Evolutionary conservation across 2,113 vertebrate species (phyloP).

Genomic region (Kobus ellipsiprymnus): DNA sequence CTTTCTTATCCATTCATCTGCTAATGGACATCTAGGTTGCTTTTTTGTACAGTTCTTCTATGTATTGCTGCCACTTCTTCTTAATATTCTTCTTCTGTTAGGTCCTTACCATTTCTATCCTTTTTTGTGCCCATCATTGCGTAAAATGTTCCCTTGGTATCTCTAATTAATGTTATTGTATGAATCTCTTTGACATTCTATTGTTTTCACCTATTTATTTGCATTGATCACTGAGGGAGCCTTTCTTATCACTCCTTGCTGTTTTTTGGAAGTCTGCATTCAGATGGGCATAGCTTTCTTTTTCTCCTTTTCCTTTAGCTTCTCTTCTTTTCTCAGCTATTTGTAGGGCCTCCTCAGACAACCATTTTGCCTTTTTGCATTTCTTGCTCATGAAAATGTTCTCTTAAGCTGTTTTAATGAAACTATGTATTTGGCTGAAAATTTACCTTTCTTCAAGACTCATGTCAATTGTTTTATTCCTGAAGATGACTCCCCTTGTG

Average conservation of each 20-base stretch:
- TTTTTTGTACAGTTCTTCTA: too few relatives aligned
- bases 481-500: not conserved
- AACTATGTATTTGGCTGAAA: not conserved
- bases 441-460: not conserved
- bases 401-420: not conserved
- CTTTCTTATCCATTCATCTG: too few relatives aligned
- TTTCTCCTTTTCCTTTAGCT: not conserved
- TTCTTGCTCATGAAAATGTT: not conserved
- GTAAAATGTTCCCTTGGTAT: not conserved
- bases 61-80: too few relatives aligned
- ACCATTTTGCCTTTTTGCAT: not conserved
- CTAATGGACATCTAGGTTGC: too few relatives aligned
- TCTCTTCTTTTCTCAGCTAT: not conserved
- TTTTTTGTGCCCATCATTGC: not conserved
- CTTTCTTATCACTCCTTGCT: not conserved
- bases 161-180: not conserved
- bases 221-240: not conserved
- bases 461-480: not conserved
- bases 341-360: not conserved
- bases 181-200: not conserved
- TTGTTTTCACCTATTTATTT: not conserved
- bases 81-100: not conserved
- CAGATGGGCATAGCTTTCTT: not conserved
- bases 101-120: not conserved
- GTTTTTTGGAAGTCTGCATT: not conserved